Evolutionary conservation across 2,797 vertebrate species (phyloP), one percentile per base, ranked within the genome.

Genomic region (Thalassophryne amazonica): DNA sequence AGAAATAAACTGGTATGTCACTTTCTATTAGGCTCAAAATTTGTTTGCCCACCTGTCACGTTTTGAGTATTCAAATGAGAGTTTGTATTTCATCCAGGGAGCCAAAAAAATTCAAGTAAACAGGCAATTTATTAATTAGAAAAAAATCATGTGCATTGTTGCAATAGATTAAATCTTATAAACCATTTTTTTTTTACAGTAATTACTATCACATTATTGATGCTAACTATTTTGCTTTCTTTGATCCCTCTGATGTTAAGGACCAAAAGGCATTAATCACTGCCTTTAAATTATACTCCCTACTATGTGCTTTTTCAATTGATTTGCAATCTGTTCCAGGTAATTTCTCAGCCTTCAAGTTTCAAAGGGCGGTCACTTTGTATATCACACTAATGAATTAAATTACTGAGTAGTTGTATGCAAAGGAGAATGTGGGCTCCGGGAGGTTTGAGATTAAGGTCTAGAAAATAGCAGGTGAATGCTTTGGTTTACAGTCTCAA

Each of bases 1-100:
- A 79, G 78, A 85, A 86, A 88, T 88, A 89, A 89, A 87, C 82
- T 84, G 76, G 86, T 66, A 60, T 85, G 87, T 89, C 86, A 88
- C 84, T 88, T 88, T 85, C 51, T 63, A 88, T 91, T 90, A 87
- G 54, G 49, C 69, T 91, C 87, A 90, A 85, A 76, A 78, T 58
- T 58, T 40, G 69, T 31, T 83, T 85, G 88, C 78, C 88, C 64
- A 60, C 91, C 87, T 73, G 63, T 69, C 56, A 61, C 45, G 54
- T 70, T 74, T 55, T 62, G 57, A 60, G 32, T 16, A 13, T 40
- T 45, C 50, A 58, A 60, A 51, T 59, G 25, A 55, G 52, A 67
- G 28, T 54, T 47, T 54, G 37, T 43, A 60, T 70, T 73, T 70
- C 28, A 76, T 73, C 42, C 51, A 3, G 19, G 33, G 36, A 62